These are phyloP conservation scores for Apostichopus japonicus DNA, from an alignment of 35 echinoderm and acorn worm genomes.

Conservation along the genomic window DNA sequence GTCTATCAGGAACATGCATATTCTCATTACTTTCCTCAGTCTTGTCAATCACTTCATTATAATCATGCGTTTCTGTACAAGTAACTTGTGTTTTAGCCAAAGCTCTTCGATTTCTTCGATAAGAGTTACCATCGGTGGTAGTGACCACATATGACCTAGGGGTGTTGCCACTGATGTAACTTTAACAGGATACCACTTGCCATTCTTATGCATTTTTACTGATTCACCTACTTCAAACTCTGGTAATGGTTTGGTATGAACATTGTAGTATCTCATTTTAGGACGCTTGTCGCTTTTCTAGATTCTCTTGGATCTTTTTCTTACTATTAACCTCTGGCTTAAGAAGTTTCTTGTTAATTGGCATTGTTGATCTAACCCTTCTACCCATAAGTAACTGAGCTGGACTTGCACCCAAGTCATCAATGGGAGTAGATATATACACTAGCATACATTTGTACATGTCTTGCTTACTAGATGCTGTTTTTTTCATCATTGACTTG, in stretches of 20 bases:
- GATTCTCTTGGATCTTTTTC: background rate
- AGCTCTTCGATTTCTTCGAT: no score
- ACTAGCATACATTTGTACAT: background rate
- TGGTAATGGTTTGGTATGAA: background rate
- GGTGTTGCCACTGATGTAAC: no score
- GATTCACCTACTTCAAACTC: slow-evolving; percentile 7
- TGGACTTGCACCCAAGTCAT: background rate
- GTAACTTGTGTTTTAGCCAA: no score
- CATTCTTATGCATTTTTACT: no score
- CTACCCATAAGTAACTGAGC: slow-evolving; percentile 26
- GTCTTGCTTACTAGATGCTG: slow-evolving; percentile 1
- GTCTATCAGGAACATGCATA: no score
- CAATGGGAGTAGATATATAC: background rate
- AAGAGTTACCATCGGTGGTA: no score
- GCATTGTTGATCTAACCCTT: slow-evolving; percentile 17
- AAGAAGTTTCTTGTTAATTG: background rate
- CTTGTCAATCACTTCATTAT: no score
- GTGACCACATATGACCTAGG: no score
- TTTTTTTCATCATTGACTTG: slow-evolving; percentile 59
- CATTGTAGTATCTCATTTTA: no score
- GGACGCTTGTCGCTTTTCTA: no score
- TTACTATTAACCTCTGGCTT: background rate
- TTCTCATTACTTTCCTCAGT: no score
- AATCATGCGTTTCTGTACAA: no score
- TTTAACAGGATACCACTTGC: background rate